A percentile compares a stretch with the other conserved stretches of the same genome.
phyloP scores from a whole-genome alignment of 2,113 vertebrate species.

The Prunella himalayana region DNA sequence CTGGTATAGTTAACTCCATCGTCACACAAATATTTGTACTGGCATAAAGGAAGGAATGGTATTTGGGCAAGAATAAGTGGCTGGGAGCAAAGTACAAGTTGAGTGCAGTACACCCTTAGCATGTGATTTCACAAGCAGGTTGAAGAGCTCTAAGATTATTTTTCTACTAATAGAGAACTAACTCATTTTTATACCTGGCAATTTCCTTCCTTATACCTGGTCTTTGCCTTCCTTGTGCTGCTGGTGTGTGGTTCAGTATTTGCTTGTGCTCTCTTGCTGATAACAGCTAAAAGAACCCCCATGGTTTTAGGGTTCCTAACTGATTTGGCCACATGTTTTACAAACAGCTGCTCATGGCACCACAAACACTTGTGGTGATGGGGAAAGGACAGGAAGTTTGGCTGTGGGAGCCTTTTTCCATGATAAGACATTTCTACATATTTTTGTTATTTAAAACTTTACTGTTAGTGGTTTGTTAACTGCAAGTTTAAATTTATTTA shows the following conservation, averaged over 20 bases:
- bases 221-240: not conserved
- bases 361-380: not conserved
- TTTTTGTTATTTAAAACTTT: not conserved
- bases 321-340: not conserved
- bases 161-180: not conserved
- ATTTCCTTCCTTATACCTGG: not conserved
- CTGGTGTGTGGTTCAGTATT: not conserved
- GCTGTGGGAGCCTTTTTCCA: not conserved
- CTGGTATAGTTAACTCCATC: not conserved
- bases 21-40: constrained; percentile 11
- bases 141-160: not conserved
- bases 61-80: not conserved
- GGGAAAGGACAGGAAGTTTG: not conserved
- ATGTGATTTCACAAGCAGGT: not conserved
- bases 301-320: not conserved
- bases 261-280: not conserved
- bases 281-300: not conserved
- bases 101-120: not conserved
- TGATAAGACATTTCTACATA: not conserved
- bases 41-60: not conserved
- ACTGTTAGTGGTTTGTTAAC: not conserved
- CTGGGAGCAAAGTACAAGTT: not conserved
- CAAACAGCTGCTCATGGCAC: not conserved
- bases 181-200: not conserved
- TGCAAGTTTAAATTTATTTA: not conserved